Percentiles rank a stretch among this genome's conserved stretches.
phyloP scores from a whole-genome alignment of 2,113 vertebrate genomes.

The Chauna torquata region DNA sequence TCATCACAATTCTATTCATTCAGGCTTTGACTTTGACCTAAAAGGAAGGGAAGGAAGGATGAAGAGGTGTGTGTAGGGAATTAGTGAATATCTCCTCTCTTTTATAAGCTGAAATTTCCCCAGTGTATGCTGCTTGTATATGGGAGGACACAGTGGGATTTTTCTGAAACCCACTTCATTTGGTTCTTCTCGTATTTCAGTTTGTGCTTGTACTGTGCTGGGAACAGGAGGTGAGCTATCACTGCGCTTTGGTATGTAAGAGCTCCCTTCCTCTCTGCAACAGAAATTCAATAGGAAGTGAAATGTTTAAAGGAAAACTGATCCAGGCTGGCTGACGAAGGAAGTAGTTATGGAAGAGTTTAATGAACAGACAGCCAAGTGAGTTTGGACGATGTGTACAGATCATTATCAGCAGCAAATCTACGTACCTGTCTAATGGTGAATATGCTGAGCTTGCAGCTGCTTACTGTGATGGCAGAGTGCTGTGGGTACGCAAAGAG shows the following conservation, averaged over 20 bases:
- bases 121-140: fast-evolving
- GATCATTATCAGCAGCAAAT: neutral
- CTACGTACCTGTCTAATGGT: neutral
- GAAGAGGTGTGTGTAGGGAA: neutral
- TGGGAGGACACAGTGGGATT: neutral
- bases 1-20: neutral
- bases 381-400: neutral
- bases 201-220: neutral
- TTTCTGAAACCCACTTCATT: neutral
- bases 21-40: neutral
- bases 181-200: neutral
- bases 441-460: neutral
- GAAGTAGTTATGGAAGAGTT: neutral
- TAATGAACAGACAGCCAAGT: neutral
- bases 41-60: neutral
- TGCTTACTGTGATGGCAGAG: neutral
- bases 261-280: neutral
- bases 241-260: neutral
- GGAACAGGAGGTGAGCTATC: neutral
- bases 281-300: slow-evolving; percentile 15
- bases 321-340: slow-evolving; percentile 6
- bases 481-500: neutral
- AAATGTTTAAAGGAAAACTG: slow-evolving; percentile 30
- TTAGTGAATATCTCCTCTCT: neutral
- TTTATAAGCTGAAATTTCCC: neutral